These are phyloP conservation scores for Eupithecia vulgata DNA, from an alignment of 2,888 invertebrate species.

Conservation along the genomic window DNA sequence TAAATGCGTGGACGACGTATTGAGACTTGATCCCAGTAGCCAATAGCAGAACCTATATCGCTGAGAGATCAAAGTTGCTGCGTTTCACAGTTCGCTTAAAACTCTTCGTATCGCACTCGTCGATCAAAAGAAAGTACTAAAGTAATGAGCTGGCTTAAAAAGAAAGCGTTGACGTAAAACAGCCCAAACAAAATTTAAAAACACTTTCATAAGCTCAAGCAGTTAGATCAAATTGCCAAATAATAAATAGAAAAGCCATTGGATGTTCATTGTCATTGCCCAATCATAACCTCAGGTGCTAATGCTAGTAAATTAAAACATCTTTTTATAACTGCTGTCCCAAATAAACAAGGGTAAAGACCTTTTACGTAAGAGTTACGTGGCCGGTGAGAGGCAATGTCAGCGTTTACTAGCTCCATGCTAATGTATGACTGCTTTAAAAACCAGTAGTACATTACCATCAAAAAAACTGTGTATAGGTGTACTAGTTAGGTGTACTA, in stretches of 20 bases:
- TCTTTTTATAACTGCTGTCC: constrained; percentile 74
- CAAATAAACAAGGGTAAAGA: constrained; percentile 82
- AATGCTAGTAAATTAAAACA: constrained; percentile 76
- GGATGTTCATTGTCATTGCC: constrained; percentile 60
- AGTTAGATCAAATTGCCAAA: constrained; percentile 55
- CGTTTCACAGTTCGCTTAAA: background rate
- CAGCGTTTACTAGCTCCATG: constrained; percentile 61
- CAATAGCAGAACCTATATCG: background rate
- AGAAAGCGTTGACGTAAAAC: background rate
- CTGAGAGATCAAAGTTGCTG: background rate
- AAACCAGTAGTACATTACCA: background rate
- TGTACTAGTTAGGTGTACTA: background rate
- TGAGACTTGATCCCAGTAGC: background rate
- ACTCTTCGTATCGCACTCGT: background rate
- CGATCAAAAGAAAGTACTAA: constrained; percentile 27
- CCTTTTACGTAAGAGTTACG: constrained; percentile 82
- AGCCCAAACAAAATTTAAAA: background rate
- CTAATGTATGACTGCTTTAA: constrained; percentile 57
- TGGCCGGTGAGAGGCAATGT: constrained; percentile 82
- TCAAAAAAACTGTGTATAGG: too few species aligned
- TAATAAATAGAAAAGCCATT: constrained; percentile 61
- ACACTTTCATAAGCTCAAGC: constrained; percentile 3
- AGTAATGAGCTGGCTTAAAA: constrained; percentile 4
- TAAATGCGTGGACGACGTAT: too few species aligned
- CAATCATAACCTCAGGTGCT: constrained; percentile 66